Conservation (phyloP, 2,113 vertebrate species). For the Sialia sialis region DNA sequence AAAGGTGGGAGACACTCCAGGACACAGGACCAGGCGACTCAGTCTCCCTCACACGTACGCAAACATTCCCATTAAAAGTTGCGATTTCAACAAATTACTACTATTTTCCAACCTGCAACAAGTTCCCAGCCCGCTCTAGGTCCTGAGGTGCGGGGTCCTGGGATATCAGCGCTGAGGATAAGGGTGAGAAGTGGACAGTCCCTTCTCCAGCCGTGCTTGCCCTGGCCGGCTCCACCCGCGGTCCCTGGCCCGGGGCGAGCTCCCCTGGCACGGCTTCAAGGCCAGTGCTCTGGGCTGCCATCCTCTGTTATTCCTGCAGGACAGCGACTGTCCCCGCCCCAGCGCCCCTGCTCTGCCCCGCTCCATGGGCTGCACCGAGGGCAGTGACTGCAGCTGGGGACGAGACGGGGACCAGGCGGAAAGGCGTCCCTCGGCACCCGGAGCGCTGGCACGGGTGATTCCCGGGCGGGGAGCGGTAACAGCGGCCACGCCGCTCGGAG, state of each 20-base stretch:
- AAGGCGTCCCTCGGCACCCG: fast-evolving
- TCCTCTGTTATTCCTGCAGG: fast-evolving
- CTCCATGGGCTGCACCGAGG: fast-evolving
- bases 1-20: not conserved
- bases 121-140: not conserved
- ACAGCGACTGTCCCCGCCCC: fast-evolving
- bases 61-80: not conserved
- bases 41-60: fast-evolving
- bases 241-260: not conserved
- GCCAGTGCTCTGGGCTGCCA: not conserved
- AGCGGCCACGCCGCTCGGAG: fast-evolving
- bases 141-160: fast-evolving
- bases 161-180: fast-evolving
- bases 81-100: not conserved
- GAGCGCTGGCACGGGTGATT: fast-evolving
- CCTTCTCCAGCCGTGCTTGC: not conserved
- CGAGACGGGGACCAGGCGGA: fast-evolving
- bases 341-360: fast-evolving
- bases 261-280: not conserved
- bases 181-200: fast-evolving
- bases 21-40: fast-evolving
- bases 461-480: fast-evolving
- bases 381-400: fast-evolving
- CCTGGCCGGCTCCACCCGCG: not conserved
- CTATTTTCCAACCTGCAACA: not conserved